Conservation (phyloP, 2,113 vertebrate species). For the Cynopterus brachyotis region DNA sequence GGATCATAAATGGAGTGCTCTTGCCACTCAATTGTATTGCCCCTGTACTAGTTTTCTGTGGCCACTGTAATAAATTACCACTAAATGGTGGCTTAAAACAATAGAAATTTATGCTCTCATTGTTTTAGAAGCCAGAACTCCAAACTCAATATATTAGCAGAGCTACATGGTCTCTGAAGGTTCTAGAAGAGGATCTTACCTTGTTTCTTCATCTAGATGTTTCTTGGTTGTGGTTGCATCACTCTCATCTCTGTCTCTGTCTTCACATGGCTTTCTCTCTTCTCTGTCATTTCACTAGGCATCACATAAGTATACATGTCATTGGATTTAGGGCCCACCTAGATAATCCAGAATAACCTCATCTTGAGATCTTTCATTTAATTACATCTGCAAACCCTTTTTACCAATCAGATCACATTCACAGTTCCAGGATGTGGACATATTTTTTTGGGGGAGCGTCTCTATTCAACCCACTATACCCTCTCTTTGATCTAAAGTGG, state of each 20-base stretch:
- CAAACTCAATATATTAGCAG: neutral
- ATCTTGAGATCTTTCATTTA: neutral
- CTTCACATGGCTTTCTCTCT: neutral
- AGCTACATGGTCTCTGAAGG: neutral
- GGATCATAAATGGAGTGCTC: neutral
- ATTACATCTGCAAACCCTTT: neutral
- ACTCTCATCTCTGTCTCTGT: too few relatives aligned
- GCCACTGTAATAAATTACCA: neutral
- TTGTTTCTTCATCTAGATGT: rapidly evolving
- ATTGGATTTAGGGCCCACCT: neutral
- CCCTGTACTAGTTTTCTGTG: neutral
- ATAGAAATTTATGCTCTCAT: neutral
- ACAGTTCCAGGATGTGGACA: neutral
- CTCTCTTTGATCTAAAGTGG: neutral
- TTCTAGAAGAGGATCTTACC: too few relatives aligned
- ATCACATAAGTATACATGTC: neutral
- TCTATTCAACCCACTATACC: neutral
- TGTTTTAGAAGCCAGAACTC: neutral
- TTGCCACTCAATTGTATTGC: neutral
- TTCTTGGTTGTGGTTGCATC: neutral
- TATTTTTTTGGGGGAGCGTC: neutral
- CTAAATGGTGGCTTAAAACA: neutral
- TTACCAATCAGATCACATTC: neutral
- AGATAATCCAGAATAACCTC: neutral
- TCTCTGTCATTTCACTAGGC: neutral